Percentiles rank a stretch among this genome's conserved stretches.
These are phyloP conservation scores for Nephrotoma guestfalica DNA, from an alignment of 2,888 invertebrate species.

Conservation along the genomic window DNA sequence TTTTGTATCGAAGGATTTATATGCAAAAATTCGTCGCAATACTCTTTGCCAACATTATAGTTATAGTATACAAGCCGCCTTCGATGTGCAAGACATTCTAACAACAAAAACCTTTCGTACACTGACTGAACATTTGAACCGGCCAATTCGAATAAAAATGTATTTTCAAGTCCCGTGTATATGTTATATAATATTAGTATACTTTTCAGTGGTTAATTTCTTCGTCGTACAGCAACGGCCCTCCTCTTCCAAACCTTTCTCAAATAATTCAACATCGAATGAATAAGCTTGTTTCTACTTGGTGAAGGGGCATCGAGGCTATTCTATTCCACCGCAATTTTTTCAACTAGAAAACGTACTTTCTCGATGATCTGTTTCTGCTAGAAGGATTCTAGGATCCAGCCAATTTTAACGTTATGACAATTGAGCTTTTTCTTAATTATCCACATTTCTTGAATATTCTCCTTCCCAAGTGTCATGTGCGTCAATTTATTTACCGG, in stretches of 20 bases:
- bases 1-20: neutral
- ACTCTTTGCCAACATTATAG: conserved; percentile 28
- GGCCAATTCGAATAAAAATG: conserved; percentile 56
- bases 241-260: conserved; percentile 20
- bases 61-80: conserved; percentile 29
- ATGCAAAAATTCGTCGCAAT: conserved; percentile 12
- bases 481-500: conserved; percentile 68
- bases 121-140: conserved; percentile 58
- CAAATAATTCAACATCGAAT: conserved; percentile 30
- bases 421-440: conserved; percentile 19
- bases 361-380: conserved; percentile 41
- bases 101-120: conserved; percentile 50
- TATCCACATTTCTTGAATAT: conserved; percentile 33
- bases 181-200: conserved; percentile 70
- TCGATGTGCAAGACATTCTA: conserved; percentile 38
- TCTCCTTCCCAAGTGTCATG: conserved; percentile 52
- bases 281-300: conserved; percentile 41
- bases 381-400: conserved; percentile 62
- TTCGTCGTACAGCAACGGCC: conserved; percentile 39
- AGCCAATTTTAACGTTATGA: conserved; percentile 44
- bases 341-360: conserved; percentile 27
- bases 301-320: conserved; percentile 40
- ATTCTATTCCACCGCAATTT: neutral
- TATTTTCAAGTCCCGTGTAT: conserved; percentile 56
- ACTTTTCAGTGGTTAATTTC: conserved; percentile 39